Evolutionary conservation across 2,113 vertebrate genomes (phyloP).

Genomic region (Gallinago jamesoni): DNA sequence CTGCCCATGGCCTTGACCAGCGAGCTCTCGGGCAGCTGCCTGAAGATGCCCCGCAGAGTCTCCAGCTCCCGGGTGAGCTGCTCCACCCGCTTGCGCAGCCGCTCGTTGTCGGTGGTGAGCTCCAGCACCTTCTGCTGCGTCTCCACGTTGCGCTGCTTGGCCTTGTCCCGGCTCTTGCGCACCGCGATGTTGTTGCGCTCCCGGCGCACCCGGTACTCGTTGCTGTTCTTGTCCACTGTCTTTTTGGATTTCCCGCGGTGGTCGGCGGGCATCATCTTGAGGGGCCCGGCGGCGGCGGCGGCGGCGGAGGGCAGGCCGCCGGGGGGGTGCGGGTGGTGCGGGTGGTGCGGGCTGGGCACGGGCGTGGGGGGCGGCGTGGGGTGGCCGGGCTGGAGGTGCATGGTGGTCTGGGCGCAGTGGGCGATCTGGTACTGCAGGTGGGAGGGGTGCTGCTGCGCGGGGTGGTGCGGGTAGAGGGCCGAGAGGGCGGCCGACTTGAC

Average conservation of each 20-base stretch:
- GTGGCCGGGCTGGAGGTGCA: constrained; percentile 95
- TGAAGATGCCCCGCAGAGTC: constrained; percentile 94
- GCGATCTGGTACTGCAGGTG: constrained; percentile 96
- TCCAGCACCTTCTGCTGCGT: constrained; percentile 97
- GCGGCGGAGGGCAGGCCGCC: constrained; percentile 11
- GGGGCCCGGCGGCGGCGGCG: not conserved
- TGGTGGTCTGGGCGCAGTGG: constrained; percentile 94
- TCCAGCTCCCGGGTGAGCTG: constrained; percentile 94
- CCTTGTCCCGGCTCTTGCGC: constrained; percentile 97
- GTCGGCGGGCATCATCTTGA: constrained; percentile 47
- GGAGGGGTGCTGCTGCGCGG: constrained; percentile 78
- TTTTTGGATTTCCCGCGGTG: constrained; percentile 87
- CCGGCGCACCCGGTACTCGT: constrained; percentile 92
- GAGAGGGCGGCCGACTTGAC: constrained; percentile 78
- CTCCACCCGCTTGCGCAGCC: constrained; percentile 93
- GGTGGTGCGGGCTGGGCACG: constrained; percentile 90
- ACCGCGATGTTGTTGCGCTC: constrained; percentile 99
- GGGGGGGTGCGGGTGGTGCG: constrained; percentile 53
- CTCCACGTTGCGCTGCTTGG: constrained; percentile 95
- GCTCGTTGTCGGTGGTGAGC: constrained; percentile 91
- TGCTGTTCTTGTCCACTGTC: constrained; percentile 91
- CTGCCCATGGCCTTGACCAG: constrained; percentile 92
- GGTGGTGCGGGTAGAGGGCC: constrained; percentile 82
- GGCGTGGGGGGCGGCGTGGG: constrained; percentile 97
- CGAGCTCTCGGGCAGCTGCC: constrained; percentile 93